These are phyloP conservation scores for Oreotrochilus melanogaster DNA, from an alignment of 2,113 vertebrate species.

Conservation along the genomic window DNA sequence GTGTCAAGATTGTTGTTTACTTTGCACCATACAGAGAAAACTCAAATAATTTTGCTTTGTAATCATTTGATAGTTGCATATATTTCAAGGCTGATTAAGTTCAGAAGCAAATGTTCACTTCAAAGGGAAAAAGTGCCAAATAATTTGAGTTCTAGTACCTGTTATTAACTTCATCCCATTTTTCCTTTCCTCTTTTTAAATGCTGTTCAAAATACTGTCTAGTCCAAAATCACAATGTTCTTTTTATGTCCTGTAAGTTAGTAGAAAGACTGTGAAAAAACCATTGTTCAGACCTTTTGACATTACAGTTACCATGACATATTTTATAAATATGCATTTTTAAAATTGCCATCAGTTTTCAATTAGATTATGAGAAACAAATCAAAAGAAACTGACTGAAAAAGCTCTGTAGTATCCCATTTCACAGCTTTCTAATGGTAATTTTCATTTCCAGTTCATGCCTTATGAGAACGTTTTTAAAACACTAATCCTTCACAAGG, in stretches of 20 bases:
- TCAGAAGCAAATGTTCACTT: neutral
- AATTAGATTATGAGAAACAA: neutral
- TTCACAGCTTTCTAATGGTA: neutral
- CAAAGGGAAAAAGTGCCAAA: neutral
- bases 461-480: neutral
- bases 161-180: neutral
- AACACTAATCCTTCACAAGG: neutral
- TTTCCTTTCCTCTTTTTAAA: neutral
- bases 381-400: neutral
- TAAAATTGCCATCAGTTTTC: neutral
- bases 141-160: neutral
- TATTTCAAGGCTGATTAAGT: neutral
- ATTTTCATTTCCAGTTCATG: neutral
- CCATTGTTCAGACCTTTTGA: neutral
- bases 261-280: slow-evolving; percentile 1
- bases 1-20: slow-evolving; percentile 18
- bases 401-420: neutral
- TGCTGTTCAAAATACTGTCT: neutral
- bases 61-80: neutral
- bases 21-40: slow-evolving; percentile 33
- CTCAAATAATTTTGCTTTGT: neutral
- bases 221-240: neutral
- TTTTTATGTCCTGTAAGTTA: neutral
- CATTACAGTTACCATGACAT: neutral
- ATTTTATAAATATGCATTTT: neutral